Percentiles rank a stretch among this genome's conserved stretches.
Conservation (phyloP, 2,797 vertebrate genomes). For the Erpetoichthys calabaricus region DNA sequence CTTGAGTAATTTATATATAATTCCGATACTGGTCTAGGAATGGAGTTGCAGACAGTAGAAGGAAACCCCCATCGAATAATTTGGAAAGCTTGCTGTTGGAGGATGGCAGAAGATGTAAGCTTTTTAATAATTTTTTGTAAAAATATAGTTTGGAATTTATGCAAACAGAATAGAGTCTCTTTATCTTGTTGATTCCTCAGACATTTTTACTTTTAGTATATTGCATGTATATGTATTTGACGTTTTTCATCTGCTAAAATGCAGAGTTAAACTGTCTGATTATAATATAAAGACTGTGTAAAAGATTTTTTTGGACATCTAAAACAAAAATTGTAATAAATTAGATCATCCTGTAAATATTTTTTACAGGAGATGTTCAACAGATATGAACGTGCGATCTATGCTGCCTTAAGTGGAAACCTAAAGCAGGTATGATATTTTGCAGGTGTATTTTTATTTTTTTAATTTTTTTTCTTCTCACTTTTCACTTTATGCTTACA, state of each 20-base stretch:
- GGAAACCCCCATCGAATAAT: conserved; percentile 86
- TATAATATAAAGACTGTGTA: too few relatives aligned
- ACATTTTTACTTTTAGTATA: too few relatives aligned
- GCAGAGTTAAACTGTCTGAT: too few relatives aligned
- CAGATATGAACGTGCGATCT: conserved; percentile 83
- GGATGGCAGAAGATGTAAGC: conserved; percentile 86
- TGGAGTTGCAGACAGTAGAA: conserved; percentile 71
- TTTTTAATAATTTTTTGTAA: neutral
- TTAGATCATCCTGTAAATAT: neutral
- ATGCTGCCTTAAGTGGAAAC: conserved; percentile 85
- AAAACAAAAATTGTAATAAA: neutral
- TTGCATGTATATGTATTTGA: too few relatives aligned
- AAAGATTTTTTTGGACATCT: neutral
- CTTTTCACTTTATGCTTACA: too few relatives aligned
- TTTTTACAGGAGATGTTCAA: conserved; percentile 75
- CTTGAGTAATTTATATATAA: neutral
- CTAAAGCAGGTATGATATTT: conserved; percentile 66
- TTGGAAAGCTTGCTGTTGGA: conserved; percentile 95
- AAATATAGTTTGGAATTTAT: too few relatives aligned
- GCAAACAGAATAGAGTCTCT: too few relatives aligned
- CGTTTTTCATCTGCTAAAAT: too few relatives aligned
- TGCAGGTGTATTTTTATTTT: neutral
- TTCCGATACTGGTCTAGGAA: conserved; percentile 28
- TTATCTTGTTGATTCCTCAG: too few relatives aligned
- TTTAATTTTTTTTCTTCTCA: too few relatives aligned